These are phyloP conservation scores for Propsilocerus akamusi DNA, from an alignment of 1,140 invertebrate genomes.

Conservation along the genomic window DNA sequence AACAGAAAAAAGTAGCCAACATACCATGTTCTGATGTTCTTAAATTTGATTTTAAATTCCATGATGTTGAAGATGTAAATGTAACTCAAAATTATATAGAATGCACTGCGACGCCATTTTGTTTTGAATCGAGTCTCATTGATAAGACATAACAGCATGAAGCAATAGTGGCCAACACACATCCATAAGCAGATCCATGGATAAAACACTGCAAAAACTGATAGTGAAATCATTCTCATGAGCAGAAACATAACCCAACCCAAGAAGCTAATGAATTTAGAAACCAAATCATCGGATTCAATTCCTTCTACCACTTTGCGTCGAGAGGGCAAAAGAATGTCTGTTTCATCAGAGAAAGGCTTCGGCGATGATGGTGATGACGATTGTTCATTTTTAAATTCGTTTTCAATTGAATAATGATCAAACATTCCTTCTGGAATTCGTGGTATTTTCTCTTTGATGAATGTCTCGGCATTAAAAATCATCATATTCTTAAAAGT, in stretches of 20 bases:
- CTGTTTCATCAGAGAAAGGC: slow-evolving; percentile 12
- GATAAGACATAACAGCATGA: slow-evolving; percentile 37
- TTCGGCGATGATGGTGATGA: slow-evolving; percentile 5
- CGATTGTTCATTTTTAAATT: not conserved
- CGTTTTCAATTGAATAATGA: not conserved
- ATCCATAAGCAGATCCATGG: slow-evolving; percentile 32
- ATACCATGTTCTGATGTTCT: slow-evolving; percentile 42
- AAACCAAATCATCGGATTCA: slow-evolving; percentile 46
- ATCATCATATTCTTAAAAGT: slow-evolving; percentile 21
- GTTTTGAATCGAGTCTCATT: slow-evolving; percentile 32
- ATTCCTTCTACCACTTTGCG: slow-evolving; percentile 30
- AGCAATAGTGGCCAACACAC: slow-evolving; percentile 33
- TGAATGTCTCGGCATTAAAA: slow-evolving; percentile 20
- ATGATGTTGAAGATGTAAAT: slow-evolving; percentile 52
- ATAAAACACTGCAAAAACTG: slow-evolving; percentile 47
- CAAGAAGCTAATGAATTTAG: slow-evolving; percentile 39
- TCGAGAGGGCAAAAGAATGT: slow-evolving; percentile 20
- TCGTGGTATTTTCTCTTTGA: slow-evolving; percentile 19
- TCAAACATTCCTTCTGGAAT: slow-evolving; percentile 12
- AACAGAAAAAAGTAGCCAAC: slow-evolving; percentile 40
- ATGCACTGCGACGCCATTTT: slow-evolving; percentile 27
- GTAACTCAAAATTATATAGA: slow-evolving; percentile 43
- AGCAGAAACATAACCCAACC: slow-evolving; percentile 54
- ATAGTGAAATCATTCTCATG: slow-evolving; percentile 42
- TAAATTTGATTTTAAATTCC: slow-evolving; percentile 56